A percentile compares a stretch with the other conserved stretches of the same genome.
These are phyloP conservation scores for Origma solitaria DNA, from an alignment of 2,113 vertebrate species.

Conservation along the genomic window DNA sequence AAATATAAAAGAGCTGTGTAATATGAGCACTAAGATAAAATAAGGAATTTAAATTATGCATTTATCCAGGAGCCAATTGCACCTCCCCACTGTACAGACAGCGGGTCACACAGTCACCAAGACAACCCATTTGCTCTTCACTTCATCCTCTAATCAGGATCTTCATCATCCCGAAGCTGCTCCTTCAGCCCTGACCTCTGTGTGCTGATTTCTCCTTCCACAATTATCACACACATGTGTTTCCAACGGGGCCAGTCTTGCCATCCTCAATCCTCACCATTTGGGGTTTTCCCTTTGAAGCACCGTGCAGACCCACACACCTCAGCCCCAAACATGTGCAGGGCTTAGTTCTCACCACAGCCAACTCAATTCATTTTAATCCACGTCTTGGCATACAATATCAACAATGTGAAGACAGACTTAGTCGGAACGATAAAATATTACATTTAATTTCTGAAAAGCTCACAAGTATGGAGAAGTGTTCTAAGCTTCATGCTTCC, in stretches of 20 bases:
- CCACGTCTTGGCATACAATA: not conserved
- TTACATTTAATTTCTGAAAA: not conserved
- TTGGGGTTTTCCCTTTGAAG: not conserved
- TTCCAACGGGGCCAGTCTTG: accelerated
- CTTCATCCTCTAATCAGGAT: not conserved
- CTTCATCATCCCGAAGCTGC: not conserved
- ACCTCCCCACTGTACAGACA: not conserved
- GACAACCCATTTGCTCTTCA: not conserved
- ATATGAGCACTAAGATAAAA: not conserved
- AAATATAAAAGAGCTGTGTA: not conserved
- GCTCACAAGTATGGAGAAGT: not conserved
- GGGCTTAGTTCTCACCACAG: not conserved
- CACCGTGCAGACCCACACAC: accelerated
- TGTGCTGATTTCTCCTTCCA: not conserved
- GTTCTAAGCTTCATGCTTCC: not conserved
- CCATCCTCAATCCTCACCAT: not conserved
- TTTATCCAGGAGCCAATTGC: not conserved
- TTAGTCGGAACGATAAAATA: not conserved
- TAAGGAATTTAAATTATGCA: not conserved
- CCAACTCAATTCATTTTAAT: not conserved
- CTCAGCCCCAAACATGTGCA: not conserved
- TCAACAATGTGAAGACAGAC: not conserved
- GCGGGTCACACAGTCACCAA: not conserved
- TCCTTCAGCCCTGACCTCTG: not conserved
- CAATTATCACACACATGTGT: not conserved